Conservation (phyloP, 2,888 invertebrate genomes). For the Nemoura dubitans region DNA sequence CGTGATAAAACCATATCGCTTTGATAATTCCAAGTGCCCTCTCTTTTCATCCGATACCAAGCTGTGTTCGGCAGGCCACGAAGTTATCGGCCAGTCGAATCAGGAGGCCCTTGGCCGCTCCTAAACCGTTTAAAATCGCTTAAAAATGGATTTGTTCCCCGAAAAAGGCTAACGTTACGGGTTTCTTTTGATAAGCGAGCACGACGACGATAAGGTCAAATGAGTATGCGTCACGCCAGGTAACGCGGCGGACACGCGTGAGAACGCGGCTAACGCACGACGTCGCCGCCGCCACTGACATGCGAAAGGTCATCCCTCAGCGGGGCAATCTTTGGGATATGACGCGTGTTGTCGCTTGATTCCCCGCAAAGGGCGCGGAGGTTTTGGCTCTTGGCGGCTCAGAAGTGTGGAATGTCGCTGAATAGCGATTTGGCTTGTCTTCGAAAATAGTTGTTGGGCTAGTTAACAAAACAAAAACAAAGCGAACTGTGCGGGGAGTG, state of each 20-base stretch:
- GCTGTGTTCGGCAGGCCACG: background rate
- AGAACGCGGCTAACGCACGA: background rate
- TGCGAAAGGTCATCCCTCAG: background rate
- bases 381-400: too few relatives aligned
- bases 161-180: background rate
- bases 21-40: background rate
- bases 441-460: too few relatives aligned
- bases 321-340: background rate
- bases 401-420: too few relatives aligned
- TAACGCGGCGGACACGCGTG: background rate
- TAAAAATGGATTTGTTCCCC: background rate
- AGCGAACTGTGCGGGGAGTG: too few relatives aligned
- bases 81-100: background rate
- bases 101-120: background rate
- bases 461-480: too few relatives aligned
- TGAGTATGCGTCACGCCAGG: background rate
- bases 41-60: background rate
- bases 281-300: too few relatives aligned
- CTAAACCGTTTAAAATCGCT: background rate
- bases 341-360: background rate
- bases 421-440: too few relatives aligned
- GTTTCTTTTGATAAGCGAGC: too few relatives aligned
- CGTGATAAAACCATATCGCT: background rate
- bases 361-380: background rate
- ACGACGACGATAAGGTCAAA: background rate